A percentile compares a stretch with the other conserved stretches of the same genome.
Evolutionary conservation across 2,113 vertebrate genomes (phyloP).

Genomic region (Arenaria interpres): DNA sequence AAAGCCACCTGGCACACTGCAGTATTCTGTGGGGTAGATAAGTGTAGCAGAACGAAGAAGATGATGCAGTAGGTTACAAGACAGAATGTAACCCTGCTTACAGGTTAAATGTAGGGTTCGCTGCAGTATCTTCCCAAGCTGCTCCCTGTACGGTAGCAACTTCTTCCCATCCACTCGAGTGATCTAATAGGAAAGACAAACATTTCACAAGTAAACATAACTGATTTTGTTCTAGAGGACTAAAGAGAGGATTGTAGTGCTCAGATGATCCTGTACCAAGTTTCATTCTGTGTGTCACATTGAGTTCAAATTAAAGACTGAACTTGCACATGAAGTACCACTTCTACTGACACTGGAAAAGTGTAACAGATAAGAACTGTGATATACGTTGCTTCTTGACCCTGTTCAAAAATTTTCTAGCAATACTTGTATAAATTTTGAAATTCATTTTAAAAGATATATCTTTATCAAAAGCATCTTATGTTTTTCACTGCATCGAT

Average conservation of each 20-base stretch:
- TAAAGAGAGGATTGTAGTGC: background rate
- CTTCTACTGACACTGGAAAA: background rate
- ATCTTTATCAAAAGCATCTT: background rate
- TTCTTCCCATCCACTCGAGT: slow-evolving; percentile 96
- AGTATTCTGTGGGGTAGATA: slow-evolving; percentile 97
- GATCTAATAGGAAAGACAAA: slow-evolving; percentile 78
- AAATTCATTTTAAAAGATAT: background rate
- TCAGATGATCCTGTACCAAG: background rate
- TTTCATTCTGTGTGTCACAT: background rate
- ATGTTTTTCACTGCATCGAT: background rate
- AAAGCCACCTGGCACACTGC: slow-evolving; percentile 96
- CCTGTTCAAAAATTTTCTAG: background rate
- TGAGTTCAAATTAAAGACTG: background rate
- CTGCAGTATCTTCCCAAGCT: slow-evolving; percentile 92
- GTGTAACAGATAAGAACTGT: background rate
- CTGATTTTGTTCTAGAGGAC: background rate
- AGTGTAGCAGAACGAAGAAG: slow-evolving; percentile 92
- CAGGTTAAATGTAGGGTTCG: slow-evolving; percentile 90
- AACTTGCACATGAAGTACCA: too few species aligned
- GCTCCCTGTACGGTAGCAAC: slow-evolving; percentile 88
- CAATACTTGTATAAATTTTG: rapidly evolving
- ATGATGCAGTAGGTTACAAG: slow-evolving; percentile 96
- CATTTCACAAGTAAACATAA: background rate
- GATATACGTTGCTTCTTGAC: background rate
- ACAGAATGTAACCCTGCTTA: slow-evolving; percentile 96